Evolutionary conservation across 1,140 invertebrate genomes (phyloP).

Genomic region (Bemisia tabaci): DNA sequence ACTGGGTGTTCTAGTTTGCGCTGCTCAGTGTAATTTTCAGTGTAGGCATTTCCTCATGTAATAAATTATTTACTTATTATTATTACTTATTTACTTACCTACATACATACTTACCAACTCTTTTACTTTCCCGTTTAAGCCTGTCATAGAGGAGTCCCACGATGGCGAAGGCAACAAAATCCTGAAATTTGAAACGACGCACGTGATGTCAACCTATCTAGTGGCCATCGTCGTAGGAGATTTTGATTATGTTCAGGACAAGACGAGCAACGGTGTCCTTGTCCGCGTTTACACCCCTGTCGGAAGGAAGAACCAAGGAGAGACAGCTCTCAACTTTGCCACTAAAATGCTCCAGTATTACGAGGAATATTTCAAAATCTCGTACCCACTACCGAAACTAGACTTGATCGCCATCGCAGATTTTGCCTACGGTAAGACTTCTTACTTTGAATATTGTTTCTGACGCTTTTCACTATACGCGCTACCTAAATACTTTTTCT

Average conservation of each 20-base stretch:
- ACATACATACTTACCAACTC: too few relatives aligned
- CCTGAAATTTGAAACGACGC: constrained; percentile 69
- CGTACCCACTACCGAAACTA: constrained; percentile 90
- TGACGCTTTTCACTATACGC: too few relatives aligned
- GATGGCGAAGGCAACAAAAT: constrained; percentile 38
- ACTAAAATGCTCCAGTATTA: constrained; percentile 81
- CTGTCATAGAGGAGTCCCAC: constrained; percentile 43
- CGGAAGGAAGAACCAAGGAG: constrained; percentile 81
- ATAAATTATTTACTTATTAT: too few relatives aligned
- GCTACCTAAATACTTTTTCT: too few relatives aligned
- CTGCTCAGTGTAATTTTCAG: too few relatives aligned
- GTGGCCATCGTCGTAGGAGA: constrained; percentile 87
- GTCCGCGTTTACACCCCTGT: constrained; percentile 86
- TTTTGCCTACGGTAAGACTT: constrained; percentile 52
- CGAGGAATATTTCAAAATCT: constrained; percentile 86
- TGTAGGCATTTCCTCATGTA: too few relatives aligned
- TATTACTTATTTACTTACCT: too few relatives aligned
- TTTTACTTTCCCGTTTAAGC: too few relatives aligned
- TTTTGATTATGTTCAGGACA: constrained; percentile 82
- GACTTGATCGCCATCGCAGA: constrained; percentile 91
- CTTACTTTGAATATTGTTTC: too few relatives aligned
- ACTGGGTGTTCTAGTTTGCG: too few relatives aligned
- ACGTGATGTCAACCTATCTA: constrained; percentile 93
- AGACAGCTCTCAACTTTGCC: constrained; percentile 78
- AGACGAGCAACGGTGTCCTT: constrained; percentile 60